These are phyloP conservation scores for Colostygia pectinataria DNA, from an alignment of 2,888 invertebrate species.

Conservation along the genomic window DNA sequence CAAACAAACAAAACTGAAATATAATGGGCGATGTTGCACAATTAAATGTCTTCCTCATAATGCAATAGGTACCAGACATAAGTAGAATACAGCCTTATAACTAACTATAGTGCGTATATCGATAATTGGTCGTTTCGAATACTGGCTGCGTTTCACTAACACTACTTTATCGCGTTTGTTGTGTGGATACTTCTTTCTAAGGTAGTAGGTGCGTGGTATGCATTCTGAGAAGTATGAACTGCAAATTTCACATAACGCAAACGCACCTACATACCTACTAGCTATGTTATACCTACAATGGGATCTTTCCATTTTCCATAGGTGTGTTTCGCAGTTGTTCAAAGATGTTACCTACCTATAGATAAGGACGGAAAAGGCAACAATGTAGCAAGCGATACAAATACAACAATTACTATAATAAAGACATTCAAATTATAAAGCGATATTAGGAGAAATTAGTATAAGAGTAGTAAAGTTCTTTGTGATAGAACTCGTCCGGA, in stretches of 20 bases:
- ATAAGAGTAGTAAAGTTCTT: no score
- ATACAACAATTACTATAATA: no score
- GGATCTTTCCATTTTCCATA: conserved; percentile 21
- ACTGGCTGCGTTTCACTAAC: conserved; percentile 57
- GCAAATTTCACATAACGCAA: conserved; percentile 58
- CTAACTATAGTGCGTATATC: conserved; percentile 33
- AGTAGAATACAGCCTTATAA: not conserved
- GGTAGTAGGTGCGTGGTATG: conserved; percentile 52
- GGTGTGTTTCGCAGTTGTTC: no score
- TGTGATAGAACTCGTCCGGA: no score
- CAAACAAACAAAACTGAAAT: conserved; percentile 13
- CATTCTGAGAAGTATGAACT: conserved; percentile 53
- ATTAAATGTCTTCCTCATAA: conserved; percentile 33
- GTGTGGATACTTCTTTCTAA: conserved; percentile 50
- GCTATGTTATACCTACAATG: conserved; percentile 5
- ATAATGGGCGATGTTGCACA: conserved; percentile 50
- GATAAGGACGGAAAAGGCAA: conserved; percentile 1
- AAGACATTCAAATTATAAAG: no score
- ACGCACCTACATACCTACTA: conserved; percentile 29
- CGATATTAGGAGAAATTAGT: no score
- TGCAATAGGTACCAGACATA: conserved; percentile 25
- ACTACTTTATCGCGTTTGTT: conserved; percentile 48
- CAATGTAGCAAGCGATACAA: conserved; percentile 1
- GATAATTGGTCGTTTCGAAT: conserved; percentile 54
- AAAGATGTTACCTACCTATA: no score